phyloP scores from a whole-genome alignment of 1,140 invertebrate species.

The Nasonia vitripennis region DNA sequence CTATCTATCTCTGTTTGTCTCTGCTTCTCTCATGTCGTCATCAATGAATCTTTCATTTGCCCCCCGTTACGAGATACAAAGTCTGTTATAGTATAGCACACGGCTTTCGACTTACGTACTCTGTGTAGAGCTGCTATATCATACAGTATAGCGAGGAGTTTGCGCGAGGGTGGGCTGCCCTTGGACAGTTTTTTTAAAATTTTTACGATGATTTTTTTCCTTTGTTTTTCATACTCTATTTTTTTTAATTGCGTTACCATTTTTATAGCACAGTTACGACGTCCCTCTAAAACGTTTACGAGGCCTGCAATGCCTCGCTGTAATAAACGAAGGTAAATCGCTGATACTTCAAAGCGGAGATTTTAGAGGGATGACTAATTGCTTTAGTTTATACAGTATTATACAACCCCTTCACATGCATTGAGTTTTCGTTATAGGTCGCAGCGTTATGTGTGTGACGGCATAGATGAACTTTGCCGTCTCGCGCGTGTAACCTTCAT shows the following conservation, averaged over 20 bases:
- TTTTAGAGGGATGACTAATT: background rate
- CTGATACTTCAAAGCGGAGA: background rate
- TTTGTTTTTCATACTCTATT: background rate
- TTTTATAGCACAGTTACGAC: background rate
- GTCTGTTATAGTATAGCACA: conserved; percentile 52
- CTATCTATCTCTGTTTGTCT: background rate
- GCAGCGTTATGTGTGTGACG: background rate
- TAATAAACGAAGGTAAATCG: background rate
- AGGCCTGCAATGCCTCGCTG: background rate
- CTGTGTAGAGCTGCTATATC: conserved; percentile 54
- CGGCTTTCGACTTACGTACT: conserved; percentile 64
- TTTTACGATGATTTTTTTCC: conserved; percentile 2
- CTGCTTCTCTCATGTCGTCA: background rate
- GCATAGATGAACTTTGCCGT: background rate
- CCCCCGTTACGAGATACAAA: conserved; percentile 52
- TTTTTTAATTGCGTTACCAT: background rate
- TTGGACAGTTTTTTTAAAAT: conserved; percentile 17
- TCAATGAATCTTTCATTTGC: conserved; percentile 17
- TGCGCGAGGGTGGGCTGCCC: conserved; percentile 74
- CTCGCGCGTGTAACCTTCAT: background rate
- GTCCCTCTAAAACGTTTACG: background rate
- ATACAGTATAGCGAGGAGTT: conserved; percentile 64
- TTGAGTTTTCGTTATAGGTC: background rate
- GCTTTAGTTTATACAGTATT: background rate
- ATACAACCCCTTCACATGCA: background rate